These are phyloP conservation scores for Prorops nasuta DNA, from an alignment of 1,140 invertebrate genomes.

Conservation along the genomic window DNA sequence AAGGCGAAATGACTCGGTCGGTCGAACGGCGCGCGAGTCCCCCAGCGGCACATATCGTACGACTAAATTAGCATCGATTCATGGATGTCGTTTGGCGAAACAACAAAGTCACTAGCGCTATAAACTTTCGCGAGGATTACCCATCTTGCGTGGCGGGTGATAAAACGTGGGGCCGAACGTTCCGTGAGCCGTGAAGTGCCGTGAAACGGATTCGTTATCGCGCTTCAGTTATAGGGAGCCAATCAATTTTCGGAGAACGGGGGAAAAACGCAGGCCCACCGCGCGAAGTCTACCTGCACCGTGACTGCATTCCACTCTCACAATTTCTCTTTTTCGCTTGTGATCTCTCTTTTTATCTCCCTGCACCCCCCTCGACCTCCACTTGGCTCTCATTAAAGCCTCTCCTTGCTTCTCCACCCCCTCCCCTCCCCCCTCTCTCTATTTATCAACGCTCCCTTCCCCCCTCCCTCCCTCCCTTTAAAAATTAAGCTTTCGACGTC, in stretches of 20 bases:
- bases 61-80: too few species aligned
- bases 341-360: not conserved
- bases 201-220: not conserved
- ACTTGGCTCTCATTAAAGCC: too few species aligned
- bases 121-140: too few species aligned
- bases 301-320: conserved; percentile 34
- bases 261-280: conserved; percentile 9
- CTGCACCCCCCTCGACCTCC: too few species aligned
- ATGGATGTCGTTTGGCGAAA: too few species aligned
- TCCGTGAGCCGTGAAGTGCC: not conserved
- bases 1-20: not conserved
- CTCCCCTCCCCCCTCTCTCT: conserved; percentile 3
- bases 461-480: not conserved
- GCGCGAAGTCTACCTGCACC: not conserved
- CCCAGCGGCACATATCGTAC: too few species aligned
- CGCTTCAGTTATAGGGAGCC: not conserved
- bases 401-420: too few species aligned
- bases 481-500: too few species aligned
- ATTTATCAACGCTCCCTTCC: not conserved
- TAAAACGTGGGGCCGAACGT: not conserved
- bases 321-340: conserved; percentile 13
- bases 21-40: not conserved
- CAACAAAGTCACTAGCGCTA: too few species aligned
- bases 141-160: too few species aligned
- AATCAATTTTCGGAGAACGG: conserved; percentile 12